These are phyloP conservation scores for Epinephelus coioides DNA, from an alignment of 2,797 vertebrate genomes.

Conservation along the genomic window DNA sequence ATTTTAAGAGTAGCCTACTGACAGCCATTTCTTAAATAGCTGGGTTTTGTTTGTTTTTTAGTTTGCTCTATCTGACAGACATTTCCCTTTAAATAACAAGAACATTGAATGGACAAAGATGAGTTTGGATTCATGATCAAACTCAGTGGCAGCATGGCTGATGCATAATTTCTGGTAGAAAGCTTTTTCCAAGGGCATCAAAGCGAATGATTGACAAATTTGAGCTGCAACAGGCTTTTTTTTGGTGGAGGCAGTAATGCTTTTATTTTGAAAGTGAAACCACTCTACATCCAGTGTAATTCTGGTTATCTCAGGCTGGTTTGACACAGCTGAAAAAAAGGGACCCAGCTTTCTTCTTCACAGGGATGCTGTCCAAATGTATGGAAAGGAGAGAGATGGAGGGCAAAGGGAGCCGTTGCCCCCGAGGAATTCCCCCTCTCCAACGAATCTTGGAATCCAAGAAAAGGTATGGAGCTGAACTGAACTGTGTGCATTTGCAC, in stretches of 20 bases:
- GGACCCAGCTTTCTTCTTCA: constrained; percentile 54
- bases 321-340: constrained; percentile 45
- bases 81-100: neutral
- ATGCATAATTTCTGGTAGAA: neutral
- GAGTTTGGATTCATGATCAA: neutral
- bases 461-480: constrained; percentile 20
- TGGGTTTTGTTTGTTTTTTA: too few relatives aligned
- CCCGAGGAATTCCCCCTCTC: constrained; percentile 7
- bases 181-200: neutral
- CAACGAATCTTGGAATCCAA: constrained; percentile 32
- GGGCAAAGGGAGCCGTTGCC: neutral
- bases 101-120: neutral
- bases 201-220: neutral
- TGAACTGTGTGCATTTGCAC: constrained; percentile 18
- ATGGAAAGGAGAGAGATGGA: constrained; percentile 36
- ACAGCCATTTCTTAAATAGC: too few relatives aligned
- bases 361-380: constrained; percentile 62
- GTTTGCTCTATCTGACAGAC: too few relatives aligned
- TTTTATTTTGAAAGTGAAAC: constrained; percentile 76
- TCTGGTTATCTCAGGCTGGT: constrained; percentile 35
- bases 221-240: neutral
- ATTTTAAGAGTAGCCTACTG: too few relatives aligned
- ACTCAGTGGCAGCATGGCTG: neutral
- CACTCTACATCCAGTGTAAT: constrained; percentile 45
- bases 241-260: neutral